Base-by-base conservation (phyloP, 92 coral and sea anemone genomes). In the Bergia puertoricense region DNA sequence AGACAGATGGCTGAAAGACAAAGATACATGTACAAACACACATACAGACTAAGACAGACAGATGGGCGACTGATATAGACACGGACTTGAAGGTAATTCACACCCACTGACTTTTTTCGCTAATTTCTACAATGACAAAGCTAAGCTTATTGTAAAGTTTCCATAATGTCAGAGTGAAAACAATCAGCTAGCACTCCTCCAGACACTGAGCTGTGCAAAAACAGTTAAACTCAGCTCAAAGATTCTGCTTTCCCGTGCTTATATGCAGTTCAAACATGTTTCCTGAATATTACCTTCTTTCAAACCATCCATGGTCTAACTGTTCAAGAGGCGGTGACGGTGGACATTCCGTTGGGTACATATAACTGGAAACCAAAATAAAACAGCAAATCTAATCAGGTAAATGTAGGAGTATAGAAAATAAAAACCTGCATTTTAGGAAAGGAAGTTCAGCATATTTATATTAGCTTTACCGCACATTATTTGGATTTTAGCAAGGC, bases 301-400 rank as follows among this genome's bases (percentile, higher is more conserved):
- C 99, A 80, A 93, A 92, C 99, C 99, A 97, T 62, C 91, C 93
- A 88, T 90, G 99, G 51, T 97, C 98, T 22, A 95, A 85, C 81
- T 97, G 99, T 84, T 92, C 95, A 90, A 88, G 95, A 40, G 99
- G 98, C 16, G 99, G 99, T 46, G 99, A 97, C 42, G 99, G 99
- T 65, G 99, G 99, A 73, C 99, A 97, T 91, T 97, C 99, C 10
- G 98, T 86, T 76, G 96, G 93, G 59, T 85, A 88, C 79, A 94
- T 89, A 89, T 83, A 77, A 79, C 90, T 76, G 81, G 59, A 90
- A 85, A 73, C 7, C 9, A 10, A 50, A 22, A 80, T 18, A 36
- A 50, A 38, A 80, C 36, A 10, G 5, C 22, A 22, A 18, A 30
- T 54, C 11, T 23, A 71, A 48, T 1, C 22, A 79, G n/a, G 4